Evolutionary conservation across 2,113 vertebrate genomes (phyloP).

Genomic region (Marmota monax): DNA sequence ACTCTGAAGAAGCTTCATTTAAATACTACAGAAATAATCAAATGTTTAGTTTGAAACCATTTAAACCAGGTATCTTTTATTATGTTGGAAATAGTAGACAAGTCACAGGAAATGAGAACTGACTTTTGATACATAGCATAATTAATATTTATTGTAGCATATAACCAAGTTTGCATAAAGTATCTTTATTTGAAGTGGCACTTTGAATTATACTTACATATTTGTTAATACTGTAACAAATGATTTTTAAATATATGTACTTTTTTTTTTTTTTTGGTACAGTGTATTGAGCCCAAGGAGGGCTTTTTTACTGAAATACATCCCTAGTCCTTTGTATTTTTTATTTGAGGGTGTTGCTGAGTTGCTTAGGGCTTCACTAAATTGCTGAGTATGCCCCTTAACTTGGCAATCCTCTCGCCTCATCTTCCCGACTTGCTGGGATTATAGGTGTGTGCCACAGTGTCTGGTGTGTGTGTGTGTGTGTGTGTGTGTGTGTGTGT

Average conservation of each 20-base stretch:
- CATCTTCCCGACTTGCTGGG: too few species aligned
- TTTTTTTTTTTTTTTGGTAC: not conserved
- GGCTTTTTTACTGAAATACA: too few species aligned
- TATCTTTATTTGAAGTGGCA: not conserved
- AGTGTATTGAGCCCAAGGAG: too few species aligned
- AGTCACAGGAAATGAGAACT: not conserved
- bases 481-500: too few species aligned
- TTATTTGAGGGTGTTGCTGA: too few species aligned
- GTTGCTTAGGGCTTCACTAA: too few species aligned
- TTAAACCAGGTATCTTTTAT: not conserved
- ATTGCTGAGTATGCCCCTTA: too few species aligned
- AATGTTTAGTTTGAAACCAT: not conserved
- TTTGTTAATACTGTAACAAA: constrained; percentile 13
- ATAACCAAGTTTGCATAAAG: not conserved
- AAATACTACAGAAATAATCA: constrained; percentile 33
- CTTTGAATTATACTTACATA: constrained; percentile 12
- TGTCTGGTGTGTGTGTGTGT: too few species aligned
- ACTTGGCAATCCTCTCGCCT: too few species aligned
- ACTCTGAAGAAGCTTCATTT: constrained; percentile 17
- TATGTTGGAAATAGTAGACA: not conserved
- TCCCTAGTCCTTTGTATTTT: too few species aligned
- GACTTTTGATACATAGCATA: not conserved
- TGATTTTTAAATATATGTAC: not conserved
- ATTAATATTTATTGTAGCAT: not conserved
- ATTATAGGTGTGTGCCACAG: too few species aligned